Percentiles rank a stretch among this genome's conserved stretches.
phyloP scores from a whole-genome alignment of 2,797 vertebrate species.

The Pteronotus mesoamericanus region DNA sequence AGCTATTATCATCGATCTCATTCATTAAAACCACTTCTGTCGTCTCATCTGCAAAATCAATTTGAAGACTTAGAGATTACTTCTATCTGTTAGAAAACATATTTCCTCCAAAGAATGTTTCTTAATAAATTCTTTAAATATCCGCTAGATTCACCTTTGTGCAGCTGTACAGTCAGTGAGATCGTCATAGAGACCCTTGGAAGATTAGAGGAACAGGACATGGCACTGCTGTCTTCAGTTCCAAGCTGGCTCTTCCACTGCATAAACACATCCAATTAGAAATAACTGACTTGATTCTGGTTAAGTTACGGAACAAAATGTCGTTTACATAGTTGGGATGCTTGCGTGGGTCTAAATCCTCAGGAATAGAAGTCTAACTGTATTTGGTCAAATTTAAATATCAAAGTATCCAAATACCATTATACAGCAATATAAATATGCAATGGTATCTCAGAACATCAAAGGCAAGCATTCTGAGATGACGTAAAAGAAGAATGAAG shows the following conservation, averaged over 20 bases:
- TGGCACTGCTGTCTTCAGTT: not conserved
- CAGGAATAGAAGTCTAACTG: conserved; percentile 49
- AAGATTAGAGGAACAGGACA: not conserved
- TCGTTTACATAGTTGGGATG: not conserved
- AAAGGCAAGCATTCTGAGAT: conserved; percentile 31
- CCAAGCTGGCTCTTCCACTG: not conserved
- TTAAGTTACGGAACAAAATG: conserved; percentile 25
- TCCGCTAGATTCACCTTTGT: not conserved
- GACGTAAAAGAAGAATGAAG: not conserved
- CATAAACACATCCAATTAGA: not conserved
- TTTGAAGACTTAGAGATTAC: not conserved
- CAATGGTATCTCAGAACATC: not conserved
- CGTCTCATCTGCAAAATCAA: not conserved
- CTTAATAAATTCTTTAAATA: not conserved
- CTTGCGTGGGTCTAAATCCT: conserved; percentile 49
- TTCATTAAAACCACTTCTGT: not conserved
- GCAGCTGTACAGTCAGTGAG: not conserved
- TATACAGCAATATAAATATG: conserved; percentile 10
- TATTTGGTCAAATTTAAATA: conserved; percentile 55
- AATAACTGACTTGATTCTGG: not conserved
- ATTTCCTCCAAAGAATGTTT: not conserved
- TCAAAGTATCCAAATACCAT: conserved; percentile 32
- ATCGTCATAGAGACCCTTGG: not conserved
- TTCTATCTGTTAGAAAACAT: not conserved
- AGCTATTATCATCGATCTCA: not conserved